Evolutionary conservation across 2,113 vertebrate genomes (phyloP).

Genomic region (Pluvialis apricaria): DNA sequence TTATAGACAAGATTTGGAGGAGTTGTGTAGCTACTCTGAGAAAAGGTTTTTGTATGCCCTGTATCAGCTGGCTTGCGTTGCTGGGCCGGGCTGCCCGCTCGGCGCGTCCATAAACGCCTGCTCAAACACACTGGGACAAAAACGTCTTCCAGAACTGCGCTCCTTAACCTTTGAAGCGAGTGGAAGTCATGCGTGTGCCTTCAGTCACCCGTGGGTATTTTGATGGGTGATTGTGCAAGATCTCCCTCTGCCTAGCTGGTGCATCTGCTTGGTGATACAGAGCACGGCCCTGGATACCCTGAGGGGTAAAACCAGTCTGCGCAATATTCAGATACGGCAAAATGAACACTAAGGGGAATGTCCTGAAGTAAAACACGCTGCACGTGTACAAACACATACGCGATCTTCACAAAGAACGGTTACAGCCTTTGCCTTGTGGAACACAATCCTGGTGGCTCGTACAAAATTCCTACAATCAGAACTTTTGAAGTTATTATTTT

Average conservation of each 20-base stretch:
- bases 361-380: neutral
- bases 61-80: neutral
- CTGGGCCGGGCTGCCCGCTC: neutral
- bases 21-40: neutral
- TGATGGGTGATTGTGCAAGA: neutral
- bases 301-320: neutral
- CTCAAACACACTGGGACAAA: neutral
- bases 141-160: neutral
- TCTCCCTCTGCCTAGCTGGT: neutral
- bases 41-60: neutral
- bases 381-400: rapidly evolving
- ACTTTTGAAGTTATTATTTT: neutral
- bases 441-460: neutral
- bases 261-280: neutral
- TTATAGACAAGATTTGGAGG: neutral
- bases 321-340: neutral
- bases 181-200: rapidly evolving
- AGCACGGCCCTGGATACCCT: neutral
- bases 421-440: neutral
- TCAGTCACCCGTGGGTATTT: neutral
- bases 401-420: neutral
- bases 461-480: neutral
- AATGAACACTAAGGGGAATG: neutral
- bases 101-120: neutral
- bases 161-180: neutral